These are phyloP conservation scores for Pelochelys cantorii DNA, from an alignment of 2,797 vertebrate genomes.

Conservation along the genomic window DNA sequence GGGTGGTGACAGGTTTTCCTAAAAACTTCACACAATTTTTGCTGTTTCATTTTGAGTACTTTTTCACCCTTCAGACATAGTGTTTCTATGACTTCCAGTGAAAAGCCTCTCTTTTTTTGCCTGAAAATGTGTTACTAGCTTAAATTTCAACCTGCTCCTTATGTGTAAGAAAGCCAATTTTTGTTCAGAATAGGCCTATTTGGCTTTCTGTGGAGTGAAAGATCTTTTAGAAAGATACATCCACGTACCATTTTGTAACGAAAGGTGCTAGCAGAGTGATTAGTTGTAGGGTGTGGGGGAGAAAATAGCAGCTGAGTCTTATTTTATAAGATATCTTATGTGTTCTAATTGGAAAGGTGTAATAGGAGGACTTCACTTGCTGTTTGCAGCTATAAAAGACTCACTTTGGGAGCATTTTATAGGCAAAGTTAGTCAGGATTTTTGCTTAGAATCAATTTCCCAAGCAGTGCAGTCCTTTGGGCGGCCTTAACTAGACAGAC, in stretches of 20 bases:
- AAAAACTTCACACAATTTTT: background rate
- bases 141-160: accelerated
- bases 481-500: background rate
- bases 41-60: background rate
- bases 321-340: background rate
- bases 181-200: background rate
- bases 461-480: constrained; percentile 7
- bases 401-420: background rate
- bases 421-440: background rate
- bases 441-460: constrained; percentile 19
- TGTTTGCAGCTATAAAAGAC: background rate
- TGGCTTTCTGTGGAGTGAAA: background rate
- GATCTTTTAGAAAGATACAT: background rate
- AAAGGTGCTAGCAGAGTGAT: background rate
- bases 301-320: background rate
- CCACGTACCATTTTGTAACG: background rate
- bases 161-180: background rate
- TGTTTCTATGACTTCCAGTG: background rate
- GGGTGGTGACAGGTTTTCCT: background rate
- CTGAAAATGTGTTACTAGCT: background rate
- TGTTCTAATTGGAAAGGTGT: background rate
- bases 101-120: background rate
- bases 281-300: background rate
- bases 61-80: background rate
- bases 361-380: background rate